Evolutionary conservation across 2,888 invertebrate genomes (phyloP), one percentile per base, ranked within the genome.

Genomic region (Sphecodes monilicornis): DNA sequence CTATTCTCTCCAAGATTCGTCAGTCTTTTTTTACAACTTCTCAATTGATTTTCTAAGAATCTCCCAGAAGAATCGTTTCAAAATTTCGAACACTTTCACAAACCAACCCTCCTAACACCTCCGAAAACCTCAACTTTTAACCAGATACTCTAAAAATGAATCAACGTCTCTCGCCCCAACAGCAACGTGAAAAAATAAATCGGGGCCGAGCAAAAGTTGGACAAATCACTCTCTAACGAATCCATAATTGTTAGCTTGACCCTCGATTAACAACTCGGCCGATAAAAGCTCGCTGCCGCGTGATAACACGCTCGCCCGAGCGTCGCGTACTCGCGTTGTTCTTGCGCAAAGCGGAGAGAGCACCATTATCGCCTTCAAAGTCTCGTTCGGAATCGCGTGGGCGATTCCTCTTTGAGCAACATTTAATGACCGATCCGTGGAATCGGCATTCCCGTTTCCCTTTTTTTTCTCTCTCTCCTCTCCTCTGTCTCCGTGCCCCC

Each of bases 291-390:
- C 54, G 74, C 85, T 82, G 81, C 85, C 85, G 70, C 64, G 71
- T 80, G 85, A 88, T 84, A 82, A 76, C 68, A n/a, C 54, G 79
- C 32, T 26, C 26, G 64, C 8, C 32, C 29, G 16, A 60, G 16
- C 64, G 29, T 64, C 64, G 22, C 57, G 71, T 18, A 36, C 18
- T 66, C 66, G 68, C 76, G 80, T 50, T 50, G 72, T 75, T 57
- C 60, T 91, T 90, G 89, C 85, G 88, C 88, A 91, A 91, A 57
- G 39, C 18, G 22, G 6, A 26, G 71, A 78, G 79, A 76, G 43
- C 72, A 78, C 68, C 75, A 85, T 91, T 91, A 88, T 90, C 88
- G 82, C 76, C 85, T 82, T 76, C 80, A 32, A 8, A 43, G 76
- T 50, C 22, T 50, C 76, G 26, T 76, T 64, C 57, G 60, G 60